These are phyloP conservation scores for Drosophila kepulauana DNA, from an alignment of 1,140 invertebrate genomes.

Conservation along the genomic window DNA sequence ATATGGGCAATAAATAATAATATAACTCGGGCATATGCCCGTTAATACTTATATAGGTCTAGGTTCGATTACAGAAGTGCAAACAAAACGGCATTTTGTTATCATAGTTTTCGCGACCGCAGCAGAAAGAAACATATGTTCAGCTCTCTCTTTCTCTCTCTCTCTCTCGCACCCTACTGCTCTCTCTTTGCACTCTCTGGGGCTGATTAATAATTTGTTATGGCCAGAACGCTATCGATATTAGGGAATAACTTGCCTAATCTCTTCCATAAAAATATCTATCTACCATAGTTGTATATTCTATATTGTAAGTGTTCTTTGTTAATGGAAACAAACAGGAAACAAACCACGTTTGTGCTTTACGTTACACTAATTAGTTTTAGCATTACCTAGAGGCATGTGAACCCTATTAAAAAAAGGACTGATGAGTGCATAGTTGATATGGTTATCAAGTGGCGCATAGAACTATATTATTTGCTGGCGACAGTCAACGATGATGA, in stretches of 20 bases:
- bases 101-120: constrained; percentile 11
- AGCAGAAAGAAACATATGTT: constrained; percentile 38
- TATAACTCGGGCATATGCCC: constrained; percentile 13
- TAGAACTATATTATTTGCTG: constrained; percentile 25
- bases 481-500: constrained; percentile 18
- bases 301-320: no score
- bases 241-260: neutral
- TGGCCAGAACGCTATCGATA: constrained; percentile 23
- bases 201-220: constrained; percentile 1
- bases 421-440: neutral
- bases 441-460: constrained; percentile 24
- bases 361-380: constrained; percentile 20
- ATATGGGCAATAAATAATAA: constrained; percentile 26
- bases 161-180: neutral
- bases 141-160: neutral
- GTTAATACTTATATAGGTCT: neutral
- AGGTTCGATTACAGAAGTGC: constrained; percentile 34
- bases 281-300: neutral
- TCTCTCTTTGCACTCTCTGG: neutral
- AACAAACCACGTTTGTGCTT: constrained; percentile 2
- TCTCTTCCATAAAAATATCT: neutral
- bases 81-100: constrained; percentile 18
- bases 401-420: neutral
- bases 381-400: neutral
- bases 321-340: constrained; percentile 4